Evolutionary conservation across 2,797 vertebrate genomes (phyloP), one percentile per base, ranked within the genome.

Genomic region (Hylomyscus alleni): DNA sequence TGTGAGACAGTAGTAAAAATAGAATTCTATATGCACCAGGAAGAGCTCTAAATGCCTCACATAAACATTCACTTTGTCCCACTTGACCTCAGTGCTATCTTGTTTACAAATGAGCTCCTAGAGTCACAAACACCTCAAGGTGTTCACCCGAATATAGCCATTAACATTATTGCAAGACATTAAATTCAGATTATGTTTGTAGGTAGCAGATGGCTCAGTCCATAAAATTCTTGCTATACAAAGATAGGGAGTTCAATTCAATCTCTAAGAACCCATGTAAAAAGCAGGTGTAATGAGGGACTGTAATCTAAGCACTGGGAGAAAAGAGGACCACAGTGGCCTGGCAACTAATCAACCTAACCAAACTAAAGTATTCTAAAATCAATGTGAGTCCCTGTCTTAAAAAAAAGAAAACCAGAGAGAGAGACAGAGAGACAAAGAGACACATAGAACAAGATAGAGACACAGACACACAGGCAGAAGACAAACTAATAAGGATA

Each of bases 61-160:
- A 4, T 2, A 6, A 0, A 7, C 0, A 56, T 50, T 7, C 13
- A 37, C 72, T 37, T 44, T 37, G 31, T 56, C 15, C 1, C 2
- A 22, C 11, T 67, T 81, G 11, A 44, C 7, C n/a, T 56, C 54
- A 47, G 0, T 34, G 8, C 56, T 80, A 9, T 47, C n/a, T 19
- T 3, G 44, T 89, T 93, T 90, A 67, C 7, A 58, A 7, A 56
- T 78, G 56, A 89, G 26, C 8, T 67, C 14, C 12, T 50, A 31
- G 14, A 58, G 19, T 40, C 26, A 81, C 47, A 78, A 69, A 78
- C 1, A 17, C 0, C 26, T 15, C 44, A 10, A 58, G 2, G 2
- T 0, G n/a, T 78, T 91, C 88, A 44, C 44, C 37, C 81, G 24
- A 77, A 67, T 40, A 72, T 9, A 60, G 20, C 4, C 47, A 58